Evolutionary conservation across 2,113 vertebrate genomes (phyloP).

Genomic region (Cygnus buccinator): DNA sequence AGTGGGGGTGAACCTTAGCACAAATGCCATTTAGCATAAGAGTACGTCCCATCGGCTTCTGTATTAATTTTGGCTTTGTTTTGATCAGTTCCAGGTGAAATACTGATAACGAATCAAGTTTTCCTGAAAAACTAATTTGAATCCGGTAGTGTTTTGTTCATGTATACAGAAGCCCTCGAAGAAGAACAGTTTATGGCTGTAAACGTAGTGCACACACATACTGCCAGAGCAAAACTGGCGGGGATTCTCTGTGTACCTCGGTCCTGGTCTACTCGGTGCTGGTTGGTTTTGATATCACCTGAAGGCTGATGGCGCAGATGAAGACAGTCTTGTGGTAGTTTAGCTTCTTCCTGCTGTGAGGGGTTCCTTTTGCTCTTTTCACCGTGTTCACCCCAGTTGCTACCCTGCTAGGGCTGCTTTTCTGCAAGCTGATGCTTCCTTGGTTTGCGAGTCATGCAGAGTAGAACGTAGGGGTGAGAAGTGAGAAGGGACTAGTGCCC

Average conservation of each 20-base stretch:
- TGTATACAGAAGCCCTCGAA: background rate
- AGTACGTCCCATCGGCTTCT: background rate
- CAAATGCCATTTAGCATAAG: fast-evolving
- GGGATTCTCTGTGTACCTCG: background rate
- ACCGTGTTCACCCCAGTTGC: background rate
- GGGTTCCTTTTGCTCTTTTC: background rate
- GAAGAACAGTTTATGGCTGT: background rate
- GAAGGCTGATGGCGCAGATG: background rate
- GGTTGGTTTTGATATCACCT: background rate
- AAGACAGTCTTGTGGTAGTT: background rate
- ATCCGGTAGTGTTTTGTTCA: background rate
- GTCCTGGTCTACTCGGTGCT: background rate
- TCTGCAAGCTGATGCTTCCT: background rate
- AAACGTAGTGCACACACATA: background rate
- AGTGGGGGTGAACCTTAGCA: background rate
- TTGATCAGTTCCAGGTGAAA: background rate
- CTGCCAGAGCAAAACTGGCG: background rate
- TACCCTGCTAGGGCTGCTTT: background rate
- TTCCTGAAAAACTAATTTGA: background rate
- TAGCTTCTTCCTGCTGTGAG: background rate
- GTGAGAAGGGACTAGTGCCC: background rate
- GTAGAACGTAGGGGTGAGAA: background rate
- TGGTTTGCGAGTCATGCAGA: background rate
- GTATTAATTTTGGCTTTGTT: background rate
- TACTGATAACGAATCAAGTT: background rate